These are phyloP conservation scores for Maniola hyperantus DNA, from an alignment of 2,888 invertebrate genomes.

Conservation along the genomic window DNA sequence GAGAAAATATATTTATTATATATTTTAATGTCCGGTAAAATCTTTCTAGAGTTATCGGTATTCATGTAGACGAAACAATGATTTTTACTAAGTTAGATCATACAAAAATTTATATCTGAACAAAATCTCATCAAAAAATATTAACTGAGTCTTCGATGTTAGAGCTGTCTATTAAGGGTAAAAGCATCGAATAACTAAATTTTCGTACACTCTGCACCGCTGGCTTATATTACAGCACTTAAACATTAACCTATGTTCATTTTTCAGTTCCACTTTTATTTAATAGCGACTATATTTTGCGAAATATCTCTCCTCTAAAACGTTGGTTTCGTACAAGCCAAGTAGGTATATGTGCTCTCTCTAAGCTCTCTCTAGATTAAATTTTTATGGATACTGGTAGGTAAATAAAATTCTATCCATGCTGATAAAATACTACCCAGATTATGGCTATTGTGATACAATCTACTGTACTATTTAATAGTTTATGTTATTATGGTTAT, in stretches of 20 bases:
- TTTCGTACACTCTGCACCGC: slow-evolving; percentile 17
- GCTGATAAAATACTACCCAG: slow-evolving; percentile 22
- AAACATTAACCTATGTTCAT: slow-evolving; percentile 27
- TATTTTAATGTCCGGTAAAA: too few species aligned
- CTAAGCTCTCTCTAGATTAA: slow-evolving; percentile 40
- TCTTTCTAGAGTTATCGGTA: too few species aligned
- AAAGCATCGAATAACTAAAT: slow-evolving; percentile 20
- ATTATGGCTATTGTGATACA: slow-evolving; percentile 5
- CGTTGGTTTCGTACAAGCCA: slow-evolving; percentile 31
- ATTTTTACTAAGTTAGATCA: too few species aligned
- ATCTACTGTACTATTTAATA: not conserved
- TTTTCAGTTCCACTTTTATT: slow-evolving; percentile 32
- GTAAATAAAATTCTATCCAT: slow-evolving; percentile 35
- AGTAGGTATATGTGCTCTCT: slow-evolving; percentile 37
- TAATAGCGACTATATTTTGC: slow-evolving; percentile 32
- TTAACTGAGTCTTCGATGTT: not conserved
- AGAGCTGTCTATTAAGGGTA: not conserved
- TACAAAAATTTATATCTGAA: not conserved
- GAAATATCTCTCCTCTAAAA: slow-evolving; percentile 34
- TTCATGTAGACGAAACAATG: too few species aligned
- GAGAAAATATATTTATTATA: too few species aligned
- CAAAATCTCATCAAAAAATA: not conserved
- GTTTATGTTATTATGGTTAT: too few species aligned
- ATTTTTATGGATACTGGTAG: slow-evolving; percentile 34
- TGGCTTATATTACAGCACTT: slow-evolving; percentile 25